Evolutionary conservation across 35 echinoderm and acorn worm species (phyloP).

Genomic region (Antedon bifida): DNA sequence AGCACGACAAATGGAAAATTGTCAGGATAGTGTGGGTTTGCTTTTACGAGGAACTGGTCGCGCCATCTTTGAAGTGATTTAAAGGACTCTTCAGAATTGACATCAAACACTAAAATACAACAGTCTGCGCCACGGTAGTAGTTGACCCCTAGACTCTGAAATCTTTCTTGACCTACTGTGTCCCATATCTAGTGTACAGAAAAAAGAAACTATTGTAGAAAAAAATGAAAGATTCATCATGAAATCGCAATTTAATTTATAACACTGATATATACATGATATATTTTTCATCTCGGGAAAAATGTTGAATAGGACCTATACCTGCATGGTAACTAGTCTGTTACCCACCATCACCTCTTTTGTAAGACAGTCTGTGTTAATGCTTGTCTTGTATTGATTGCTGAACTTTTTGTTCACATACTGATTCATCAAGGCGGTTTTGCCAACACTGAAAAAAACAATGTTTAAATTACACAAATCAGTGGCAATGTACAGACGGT

Average conservation of each 20-base stretch:
- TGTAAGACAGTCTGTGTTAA: constrained; percentile 93
- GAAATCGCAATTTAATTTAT: too few species aligned
- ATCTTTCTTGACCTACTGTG: constrained; percentile 94
- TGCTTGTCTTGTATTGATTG: constrained; percentile 98
- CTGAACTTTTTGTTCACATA: constrained; percentile 99
- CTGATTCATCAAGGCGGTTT: constrained; percentile 97
- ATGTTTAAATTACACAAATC: too few species aligned
- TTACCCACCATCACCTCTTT: constrained; percentile 99
- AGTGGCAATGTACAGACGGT: neutral
- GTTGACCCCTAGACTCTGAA: constrained; percentile 94
- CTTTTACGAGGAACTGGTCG: constrained; percentile 93
- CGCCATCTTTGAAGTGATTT: constrained; percentile 97
- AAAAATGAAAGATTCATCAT: too few species aligned
- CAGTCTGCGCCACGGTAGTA: constrained; percentile 99
- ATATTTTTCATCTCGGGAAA: too few species aligned
- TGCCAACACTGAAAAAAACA: constrained; percentile 62
- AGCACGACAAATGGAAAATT: constrained; percentile 98
- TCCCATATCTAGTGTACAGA: constrained; percentile 78
- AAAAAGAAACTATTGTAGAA: too few species aligned
- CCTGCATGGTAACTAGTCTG: constrained; percentile 99
- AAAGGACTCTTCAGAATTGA: constrained; percentile 87
- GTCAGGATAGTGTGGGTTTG: constrained; percentile 89
- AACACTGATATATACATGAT: too few species aligned
- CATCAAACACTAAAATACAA: constrained; percentile 98
- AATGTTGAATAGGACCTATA: neutral